Base-by-base conservation (phyloP, 2,113 vertebrate species). In the Gopherus flavomarginatus region DNA sequence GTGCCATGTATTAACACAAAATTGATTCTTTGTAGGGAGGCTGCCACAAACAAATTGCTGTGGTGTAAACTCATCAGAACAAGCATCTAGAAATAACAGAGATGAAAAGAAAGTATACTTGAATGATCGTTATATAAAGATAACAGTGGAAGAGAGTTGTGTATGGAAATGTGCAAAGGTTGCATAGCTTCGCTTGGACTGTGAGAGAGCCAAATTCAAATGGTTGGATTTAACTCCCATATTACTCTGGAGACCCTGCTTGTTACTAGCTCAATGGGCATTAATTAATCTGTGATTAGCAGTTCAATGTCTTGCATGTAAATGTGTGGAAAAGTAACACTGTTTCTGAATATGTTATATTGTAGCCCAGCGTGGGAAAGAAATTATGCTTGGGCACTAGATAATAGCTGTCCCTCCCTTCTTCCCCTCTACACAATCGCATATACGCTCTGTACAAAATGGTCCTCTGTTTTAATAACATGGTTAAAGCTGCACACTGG, bases 51-150 rank as follows among this genome's bases (percentile, higher is more conserved):
- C 54, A 96, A 94, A 95, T 86, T 56, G 50, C 38, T 94, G 53
- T 90, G 69, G 5, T 84, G 82, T 82, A 94, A 91, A 94, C 79
- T 95, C 95, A 90, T 89, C 85, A 87, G 90, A 90, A 86, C 53
- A 85, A 89, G 75, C 59, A 72, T 54, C 86, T 65, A 85, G 54
- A 93, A 87, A 82, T 54, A 82, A 82, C 54, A 35, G 6, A 54
- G 35, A 92, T 75, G 11, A 83, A 80, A 92, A 96, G 35, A 59
- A 57, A 12, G 38, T 57, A 42, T 47, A n/a, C 22, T 94, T 83
- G 81, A 94, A 81, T 81, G n/a, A 91, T 89, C 44, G 89, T 81
- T 78, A 5, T 50, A 1, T 89, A 81, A 84, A 89, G 31, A 44
- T 82, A 90, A 54, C 53, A 79, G 4, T 50, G 12, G 59, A 90